Percentiles rank a stretch among this genome's conserved stretches.
Conservation (phyloP, 2,888 invertebrate genomes). For the Nebria salina region DNA sequence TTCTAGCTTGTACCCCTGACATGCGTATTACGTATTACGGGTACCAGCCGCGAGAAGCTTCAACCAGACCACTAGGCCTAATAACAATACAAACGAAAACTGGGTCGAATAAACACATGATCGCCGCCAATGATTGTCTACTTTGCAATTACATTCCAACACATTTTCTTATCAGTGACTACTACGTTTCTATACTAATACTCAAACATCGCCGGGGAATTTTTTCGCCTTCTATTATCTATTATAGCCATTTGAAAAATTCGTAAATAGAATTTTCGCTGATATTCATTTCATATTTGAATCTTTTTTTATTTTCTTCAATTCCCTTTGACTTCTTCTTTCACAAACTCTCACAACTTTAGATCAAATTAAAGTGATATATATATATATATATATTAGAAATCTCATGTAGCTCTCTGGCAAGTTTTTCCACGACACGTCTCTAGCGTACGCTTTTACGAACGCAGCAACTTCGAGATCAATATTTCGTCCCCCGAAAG, state of each 20-base stretch:
- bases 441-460: background rate
- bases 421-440: background rate
- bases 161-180: background rate
- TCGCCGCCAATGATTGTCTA: background rate
- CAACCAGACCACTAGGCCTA: constrained; percentile 27
- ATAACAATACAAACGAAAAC: constrained; percentile 32
- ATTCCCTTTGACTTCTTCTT: no score
- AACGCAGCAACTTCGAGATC: background rate
- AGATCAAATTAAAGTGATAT: background rate
- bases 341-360: background rate
- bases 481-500: background rate
- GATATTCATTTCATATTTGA: no score
- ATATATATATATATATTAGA: background rate
- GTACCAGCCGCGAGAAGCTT: background rate
- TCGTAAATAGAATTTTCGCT: no score
- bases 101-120: constrained; percentile 39
- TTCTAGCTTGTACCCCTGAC: constrained; percentile 29
- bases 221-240: no score
- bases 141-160: background rate
- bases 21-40: constrained; percentile 27
- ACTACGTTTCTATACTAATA: constrained; percentile 5
- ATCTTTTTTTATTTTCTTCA: no score
- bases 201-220: background rate
- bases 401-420: background rate
- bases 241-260: no score